Conservation (phyloP, 23 tunicate genomes). For the Trididemnum nubilum region DNA sequence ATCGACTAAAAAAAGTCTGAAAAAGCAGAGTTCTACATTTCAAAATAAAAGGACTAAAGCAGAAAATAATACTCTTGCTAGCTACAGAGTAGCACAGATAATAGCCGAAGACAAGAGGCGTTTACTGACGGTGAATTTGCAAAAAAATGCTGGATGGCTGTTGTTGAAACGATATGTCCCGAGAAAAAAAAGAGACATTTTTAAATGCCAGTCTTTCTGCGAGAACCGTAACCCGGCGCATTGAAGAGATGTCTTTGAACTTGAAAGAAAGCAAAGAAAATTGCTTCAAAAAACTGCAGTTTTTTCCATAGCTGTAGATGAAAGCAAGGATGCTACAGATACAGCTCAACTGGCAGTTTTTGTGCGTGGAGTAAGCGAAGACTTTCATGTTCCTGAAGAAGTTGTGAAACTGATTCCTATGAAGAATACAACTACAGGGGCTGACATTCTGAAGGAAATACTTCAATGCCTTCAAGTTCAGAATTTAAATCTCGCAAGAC, state of each 20-base stretch:
- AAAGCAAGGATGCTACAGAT: slow-evolving; percentile 60
- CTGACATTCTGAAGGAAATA: slow-evolving; percentile 60
- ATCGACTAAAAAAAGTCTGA: too few relatives aligned
- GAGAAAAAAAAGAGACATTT: slow-evolving; percentile 62
- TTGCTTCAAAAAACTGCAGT: slow-evolving; percentile 54
- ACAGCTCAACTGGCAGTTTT: slow-evolving; percentile 74
- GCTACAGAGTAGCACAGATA: slow-evolving; percentile 65
- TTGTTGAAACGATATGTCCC: slow-evolving; percentile 62
- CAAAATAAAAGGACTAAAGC: slow-evolving; percentile 43
- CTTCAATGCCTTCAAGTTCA: slow-evolving; percentile 34
- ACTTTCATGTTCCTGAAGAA: slow-evolving; percentile 54
- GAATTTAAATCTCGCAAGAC: slow-evolving; percentile 46
- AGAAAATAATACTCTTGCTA: slow-evolving; percentile 64
- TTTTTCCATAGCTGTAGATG: slow-evolving; percentile 50
- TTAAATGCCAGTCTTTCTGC: slow-evolving; percentile 67
- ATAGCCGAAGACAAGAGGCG: slow-evolving; percentile 68
- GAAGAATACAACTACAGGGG: slow-evolving; percentile 65
- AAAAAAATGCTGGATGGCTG: slow-evolving; percentile 69
- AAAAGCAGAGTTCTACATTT: slow-evolving; percentile 41
- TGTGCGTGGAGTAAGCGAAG: slow-evolving; percentile 63
- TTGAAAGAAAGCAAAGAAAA: slow-evolving; percentile 58
- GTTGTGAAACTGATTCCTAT: slow-evolving; percentile 48
- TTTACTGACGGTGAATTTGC: slow-evolving; percentile 69
- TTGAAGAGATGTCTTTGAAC: slow-evolving; percentile 70
- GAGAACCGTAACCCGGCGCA: slow-evolving; percentile 78